phyloP scores from a whole-genome alignment of 2,113 vertebrate genomes.

The Odocoileus virginianus region DNA sequence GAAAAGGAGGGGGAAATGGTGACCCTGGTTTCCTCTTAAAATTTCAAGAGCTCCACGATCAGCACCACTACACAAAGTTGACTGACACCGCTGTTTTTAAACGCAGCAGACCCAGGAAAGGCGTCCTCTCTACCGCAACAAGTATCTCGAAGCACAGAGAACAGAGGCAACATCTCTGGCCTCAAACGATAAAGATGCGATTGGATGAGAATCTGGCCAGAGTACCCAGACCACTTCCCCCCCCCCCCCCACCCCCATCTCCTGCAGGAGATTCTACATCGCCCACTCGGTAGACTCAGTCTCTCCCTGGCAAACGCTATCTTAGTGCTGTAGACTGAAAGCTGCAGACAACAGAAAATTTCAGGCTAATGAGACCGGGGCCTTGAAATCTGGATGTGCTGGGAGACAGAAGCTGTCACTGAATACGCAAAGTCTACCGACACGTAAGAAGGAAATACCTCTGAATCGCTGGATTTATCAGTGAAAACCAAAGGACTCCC shows the following conservation, averaged over 20 bases:
- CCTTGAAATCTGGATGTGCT: background rate
- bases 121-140: background rate
- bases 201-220: background rate
- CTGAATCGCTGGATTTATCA: background rate
- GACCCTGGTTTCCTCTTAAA: background rate
- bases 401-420: background rate
- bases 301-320: background rate
- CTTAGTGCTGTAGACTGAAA: background rate
- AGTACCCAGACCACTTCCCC: background rate
- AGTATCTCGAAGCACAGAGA: background rate
- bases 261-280: background rate
- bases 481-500: background rate
- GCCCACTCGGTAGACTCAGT: background rate
- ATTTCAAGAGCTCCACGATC: background rate
- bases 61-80: background rate
- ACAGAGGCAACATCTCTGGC: background rate
- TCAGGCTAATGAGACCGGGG: background rate
- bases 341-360: background rate
- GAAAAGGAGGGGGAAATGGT: background rate
- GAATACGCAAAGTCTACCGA: background rate
- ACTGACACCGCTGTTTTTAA: background rate
- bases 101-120: background rate
- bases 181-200: background rate
- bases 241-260: background rate
- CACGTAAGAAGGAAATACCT: background rate